These are phyloP conservation scores for Forbesichthys agassizii DNA, from an alignment of 2,113 vertebrate genomes.

Conservation along the genomic window DNA sequence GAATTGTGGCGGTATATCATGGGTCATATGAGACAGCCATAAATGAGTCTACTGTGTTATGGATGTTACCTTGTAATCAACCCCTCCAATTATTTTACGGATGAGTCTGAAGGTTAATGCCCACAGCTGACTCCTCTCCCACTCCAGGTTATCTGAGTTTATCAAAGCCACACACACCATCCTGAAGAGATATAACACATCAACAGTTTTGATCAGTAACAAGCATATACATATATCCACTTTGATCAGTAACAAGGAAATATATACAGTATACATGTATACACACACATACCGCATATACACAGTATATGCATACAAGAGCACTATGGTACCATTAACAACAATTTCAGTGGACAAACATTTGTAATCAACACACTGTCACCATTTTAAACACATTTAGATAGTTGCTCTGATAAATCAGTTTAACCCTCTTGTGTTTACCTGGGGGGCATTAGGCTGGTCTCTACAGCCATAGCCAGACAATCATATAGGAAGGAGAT, in stretches of 20 bases:
- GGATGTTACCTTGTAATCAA: slow-evolving; percentile 93
- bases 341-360: background rate
- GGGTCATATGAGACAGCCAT: too few relatives aligned
- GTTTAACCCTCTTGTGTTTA: slow-evolving; percentile 48
- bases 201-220: background rate
- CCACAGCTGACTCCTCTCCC: slow-evolving; percentile 97
- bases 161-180: slow-evolving; percentile 95
- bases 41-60: background rate
- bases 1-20: too few relatives aligned
- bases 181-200: slow-evolving; percentile 62
- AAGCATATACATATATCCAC: too few relatives aligned
- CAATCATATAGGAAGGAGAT: slow-evolving; percentile 98
- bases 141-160: slow-evolving; percentile 91
- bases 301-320: background rate
- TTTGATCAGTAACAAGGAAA: background rate
- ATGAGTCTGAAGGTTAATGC: slow-evolving; percentile 93
- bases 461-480: slow-evolving; percentile 96
- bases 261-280: background rate
- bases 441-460: slow-evolving; percentile 90
- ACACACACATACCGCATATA: background rate
- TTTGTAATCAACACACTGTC: background rate
- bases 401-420: background rate
- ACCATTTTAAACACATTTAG: background rate
- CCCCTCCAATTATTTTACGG: slow-evolving; percentile 96
- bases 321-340: background rate